Evolutionary conservation across 2,113 vertebrate genomes (phyloP).

Genomic region (Macroglossus sobrinus): DNA sequence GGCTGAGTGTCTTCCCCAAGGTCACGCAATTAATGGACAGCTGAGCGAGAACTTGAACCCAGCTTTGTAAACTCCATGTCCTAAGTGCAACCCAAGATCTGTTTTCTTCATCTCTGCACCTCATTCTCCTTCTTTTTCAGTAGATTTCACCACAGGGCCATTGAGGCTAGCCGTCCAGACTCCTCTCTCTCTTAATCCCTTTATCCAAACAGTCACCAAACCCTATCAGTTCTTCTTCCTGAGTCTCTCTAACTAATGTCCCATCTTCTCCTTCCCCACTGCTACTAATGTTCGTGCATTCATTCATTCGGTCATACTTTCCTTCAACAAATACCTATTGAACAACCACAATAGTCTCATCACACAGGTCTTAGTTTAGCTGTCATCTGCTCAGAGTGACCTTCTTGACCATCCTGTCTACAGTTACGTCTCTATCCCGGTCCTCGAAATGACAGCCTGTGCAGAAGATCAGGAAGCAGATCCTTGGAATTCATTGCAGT

Average conservation of each 20-base stretch:
- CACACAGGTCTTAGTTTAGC: not conserved
- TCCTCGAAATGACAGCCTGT: not conserved
- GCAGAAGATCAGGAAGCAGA: not conserved
- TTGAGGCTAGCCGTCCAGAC: not conserved
- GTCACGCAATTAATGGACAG: not conserved
- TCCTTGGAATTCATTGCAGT: not conserved
- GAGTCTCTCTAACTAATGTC: not conserved
- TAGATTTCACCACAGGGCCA: not conserved
- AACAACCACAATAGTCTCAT: too few species aligned
- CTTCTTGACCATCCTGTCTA: not conserved
- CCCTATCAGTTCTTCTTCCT: not conserved
- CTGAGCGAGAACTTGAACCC: not conserved
- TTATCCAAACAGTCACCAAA: not conserved
- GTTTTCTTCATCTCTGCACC: not conserved
- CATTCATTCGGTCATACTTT: not conserved
- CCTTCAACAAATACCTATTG: not conserved
- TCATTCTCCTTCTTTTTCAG: not conserved
- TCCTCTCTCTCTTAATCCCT: too few species aligned
- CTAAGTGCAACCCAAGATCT: not conserved
- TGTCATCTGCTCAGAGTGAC: not conserved
- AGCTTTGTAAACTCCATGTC: not conserved
- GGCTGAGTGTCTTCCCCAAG: not conserved
- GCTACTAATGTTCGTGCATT: not conserved
- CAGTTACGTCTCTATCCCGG: not conserved
- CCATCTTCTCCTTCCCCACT: not conserved